phyloP scores from a whole-genome alignment of 2,888 invertebrate genomes.

The Megaustenia siamemsis region DNA sequence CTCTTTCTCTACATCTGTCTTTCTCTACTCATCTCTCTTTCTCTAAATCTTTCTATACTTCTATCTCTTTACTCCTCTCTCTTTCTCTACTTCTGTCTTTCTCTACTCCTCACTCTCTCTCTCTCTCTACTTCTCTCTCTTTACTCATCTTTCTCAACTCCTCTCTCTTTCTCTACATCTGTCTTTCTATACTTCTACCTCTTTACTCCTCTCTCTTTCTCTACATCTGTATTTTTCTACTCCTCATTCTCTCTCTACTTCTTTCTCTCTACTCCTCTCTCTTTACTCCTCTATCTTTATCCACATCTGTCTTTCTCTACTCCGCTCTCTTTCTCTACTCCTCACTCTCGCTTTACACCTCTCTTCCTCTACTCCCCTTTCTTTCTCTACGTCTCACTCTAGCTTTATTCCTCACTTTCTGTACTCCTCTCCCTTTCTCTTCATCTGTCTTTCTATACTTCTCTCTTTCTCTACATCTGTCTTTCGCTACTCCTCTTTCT shows the following conservation, averaged over 20 bases:
- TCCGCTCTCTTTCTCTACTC: background rate
- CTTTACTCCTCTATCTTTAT: no score
- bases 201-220: background rate
- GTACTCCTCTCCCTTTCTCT: background rate
- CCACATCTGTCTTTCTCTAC: no score
- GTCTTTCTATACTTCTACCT: background rate
- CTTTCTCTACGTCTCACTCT: no score
- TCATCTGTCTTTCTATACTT: no score
- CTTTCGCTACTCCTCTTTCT: background rate
- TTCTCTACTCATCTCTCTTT: background rate
- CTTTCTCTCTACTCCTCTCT: no score
- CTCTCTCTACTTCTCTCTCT: background rate
- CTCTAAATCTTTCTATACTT: background rate
- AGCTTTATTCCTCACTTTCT: background rate
- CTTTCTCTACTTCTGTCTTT: background rate
- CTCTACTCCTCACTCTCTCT: background rate
- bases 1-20: background rate
- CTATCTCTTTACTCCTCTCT: background rate
- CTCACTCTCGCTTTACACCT: background rate
- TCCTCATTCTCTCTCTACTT: background rate
- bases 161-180: background rate
- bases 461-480: background rate
- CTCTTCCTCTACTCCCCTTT: background rate
- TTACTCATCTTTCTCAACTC: background rate
- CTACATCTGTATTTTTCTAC: no score